Evolutionary conservation across 92 coral and sea anemone genomes (phyloP).

Genomic region (Porites rus): DNA sequence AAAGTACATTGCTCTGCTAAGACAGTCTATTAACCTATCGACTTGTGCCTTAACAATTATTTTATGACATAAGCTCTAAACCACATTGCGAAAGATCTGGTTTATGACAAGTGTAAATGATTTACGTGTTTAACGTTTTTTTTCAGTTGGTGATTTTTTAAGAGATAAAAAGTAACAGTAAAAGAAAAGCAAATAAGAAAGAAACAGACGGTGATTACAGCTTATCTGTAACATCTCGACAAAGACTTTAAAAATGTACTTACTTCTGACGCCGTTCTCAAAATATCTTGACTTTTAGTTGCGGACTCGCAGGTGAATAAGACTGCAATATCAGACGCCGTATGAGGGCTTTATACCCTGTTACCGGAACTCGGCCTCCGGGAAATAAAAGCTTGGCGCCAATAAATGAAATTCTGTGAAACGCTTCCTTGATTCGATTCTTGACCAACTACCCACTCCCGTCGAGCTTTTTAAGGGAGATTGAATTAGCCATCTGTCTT

Average conservation of each 20-base stretch:
- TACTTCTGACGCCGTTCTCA: constrained; percentile 2
- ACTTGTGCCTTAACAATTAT: too few relatives aligned
- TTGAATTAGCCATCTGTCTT: constrained; percentile 42
- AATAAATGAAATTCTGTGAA: constrained; percentile 32
- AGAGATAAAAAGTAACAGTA: background rate
- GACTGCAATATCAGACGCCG: constrained; percentile 24
- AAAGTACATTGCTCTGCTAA: too few relatives aligned
- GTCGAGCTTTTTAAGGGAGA: constrained; percentile 10
- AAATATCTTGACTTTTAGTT: background rate
- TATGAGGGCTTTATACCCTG: constrained; percentile 28
- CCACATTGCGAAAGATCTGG: background rate
- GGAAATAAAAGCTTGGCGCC: constrained; percentile 23
- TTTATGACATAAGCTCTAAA: background rate
- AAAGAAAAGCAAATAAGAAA: background rate
- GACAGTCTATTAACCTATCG: too few relatives aligned
- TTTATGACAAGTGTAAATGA: background rate
- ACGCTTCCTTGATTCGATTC: constrained; percentile 19
- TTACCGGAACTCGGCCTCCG: constrained; percentile 52
- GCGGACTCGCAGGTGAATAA: constrained; percentile 25
- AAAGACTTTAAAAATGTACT: constrained; percentile 1
- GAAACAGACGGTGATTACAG: background rate
- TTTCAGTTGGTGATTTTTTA: background rate
- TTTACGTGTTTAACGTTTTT: background rate
- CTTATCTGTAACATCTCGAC: too few relatives aligned
- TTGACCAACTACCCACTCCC: constrained; percentile 23